Evolutionary conservation across 2,888 invertebrate genomes (phyloP), one percentile per base, ranked within the genome.

Genomic region (Euproctis similis): DNA sequence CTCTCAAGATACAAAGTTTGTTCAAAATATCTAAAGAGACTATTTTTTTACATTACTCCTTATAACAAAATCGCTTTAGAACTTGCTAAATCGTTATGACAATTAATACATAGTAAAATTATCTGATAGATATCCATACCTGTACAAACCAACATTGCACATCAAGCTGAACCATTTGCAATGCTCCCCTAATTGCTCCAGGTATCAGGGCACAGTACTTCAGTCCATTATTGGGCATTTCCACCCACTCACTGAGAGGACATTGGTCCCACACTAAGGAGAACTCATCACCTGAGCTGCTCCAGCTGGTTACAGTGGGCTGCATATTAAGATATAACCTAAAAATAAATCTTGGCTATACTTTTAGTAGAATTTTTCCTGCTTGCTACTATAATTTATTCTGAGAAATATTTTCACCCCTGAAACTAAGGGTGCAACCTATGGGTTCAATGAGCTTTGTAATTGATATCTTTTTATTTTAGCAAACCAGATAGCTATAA

Each of bases 151-250:
- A 95, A 50, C 94, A 92, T 57, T 94, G 92, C 4, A 98, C 94
- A 75, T 98, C 98, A 67, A 98, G 87, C 69, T 98, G 98, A 20
- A 98, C 97, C 96, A 99, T 99, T 87, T 99, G 98, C 54, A 98
- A 86, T 5, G 98, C 97, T 9, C 99, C 99, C 38, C 97, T 87
- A 31, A 95, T 89, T 14, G 92, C 89, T 0, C 99, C 99, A 36
- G 96, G 95, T 26, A 99, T 88, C 36, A 99, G 87, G 48, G 95
- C 94, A 46, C 96, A 96, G 70, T 98, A 98, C 61, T 95, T 94
- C 8, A 98, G 86, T 40, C 91, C 90, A 37, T 90, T 89, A 53
- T 90, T 88, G 1, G 98, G 98, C 63, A 98, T 86, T 74, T 98
- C 98, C 0, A 98, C 98, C 86, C 98, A 95, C 74, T 99, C 99